phyloP scores from a whole-genome alignment of 2,888 invertebrate species.

The Dryadula phaetusa region DNA sequence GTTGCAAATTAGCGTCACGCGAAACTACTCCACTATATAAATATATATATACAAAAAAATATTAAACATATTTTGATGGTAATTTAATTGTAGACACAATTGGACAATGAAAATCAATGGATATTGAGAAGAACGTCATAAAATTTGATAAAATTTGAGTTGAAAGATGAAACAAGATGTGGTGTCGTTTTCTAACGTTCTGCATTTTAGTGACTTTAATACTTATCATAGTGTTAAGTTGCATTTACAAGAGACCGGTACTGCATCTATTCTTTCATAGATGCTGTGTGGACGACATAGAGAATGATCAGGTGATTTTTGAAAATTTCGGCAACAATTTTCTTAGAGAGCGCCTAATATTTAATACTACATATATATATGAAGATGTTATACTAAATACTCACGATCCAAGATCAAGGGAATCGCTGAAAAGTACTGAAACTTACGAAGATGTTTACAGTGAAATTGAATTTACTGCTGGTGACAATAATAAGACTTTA shows the following conservation, averaged over 20 bases:
- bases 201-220: constrained; percentile 68
- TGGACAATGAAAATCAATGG: not conserved
- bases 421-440: not conserved
- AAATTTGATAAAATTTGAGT: not conserved
- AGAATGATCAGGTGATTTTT: constrained; percentile 70
- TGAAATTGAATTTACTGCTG: constrained; percentile 18
- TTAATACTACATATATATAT: constrained; percentile 35
- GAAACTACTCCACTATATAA: not conserved
- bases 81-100: not conserved
- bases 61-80: not conserved
- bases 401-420: constrained; percentile 36
- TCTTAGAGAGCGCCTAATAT: constrained; percentile 64
- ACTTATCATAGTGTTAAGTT: constrained; percentile 65
- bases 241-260: constrained; percentile 68
- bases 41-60: no score
- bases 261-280: constrained; percentile 66
- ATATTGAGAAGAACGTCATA: no score
- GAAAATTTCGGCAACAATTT: constrained; percentile 71
- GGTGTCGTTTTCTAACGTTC: constrained; percentile 72
- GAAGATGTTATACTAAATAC: constrained; percentile 27
- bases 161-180: constrained; percentile 58
- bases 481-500: not conserved
- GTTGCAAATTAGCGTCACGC: constrained; percentile 9
- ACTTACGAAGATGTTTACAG: not conserved
- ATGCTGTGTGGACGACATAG: constrained; percentile 70